phyloP scores from a whole-genome alignment of 1,140 invertebrate species.

The Liolophura sinensis region DNA sequence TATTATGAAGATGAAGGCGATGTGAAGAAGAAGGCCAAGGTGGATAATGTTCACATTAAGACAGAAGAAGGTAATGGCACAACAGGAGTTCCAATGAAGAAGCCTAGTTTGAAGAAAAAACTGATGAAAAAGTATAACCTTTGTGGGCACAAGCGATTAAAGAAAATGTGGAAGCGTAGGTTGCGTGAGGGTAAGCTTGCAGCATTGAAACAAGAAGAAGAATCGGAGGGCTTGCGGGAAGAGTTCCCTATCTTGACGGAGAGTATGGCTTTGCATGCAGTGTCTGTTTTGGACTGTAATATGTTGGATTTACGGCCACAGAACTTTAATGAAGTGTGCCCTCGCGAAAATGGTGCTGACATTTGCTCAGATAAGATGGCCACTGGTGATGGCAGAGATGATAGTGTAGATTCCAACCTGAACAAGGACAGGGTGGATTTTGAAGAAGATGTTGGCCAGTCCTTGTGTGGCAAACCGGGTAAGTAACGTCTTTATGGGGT shows the following conservation, averaged over 20 bases:
- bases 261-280: slow-evolving; percentile 20
- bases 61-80: not conserved
- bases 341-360: too few relatives aligned
- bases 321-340: not conserved
- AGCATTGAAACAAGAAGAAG: not conserved
- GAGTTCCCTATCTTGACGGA: slow-evolving; percentile 8
- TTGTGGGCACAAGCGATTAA: not conserved
- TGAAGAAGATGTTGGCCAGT: too few relatives aligned
- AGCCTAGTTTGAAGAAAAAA: not conserved
- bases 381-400: too few relatives aligned
- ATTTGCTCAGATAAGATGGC: too few relatives aligned
- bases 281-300: slow-evolving; percentile 15
- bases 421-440: too few relatives aligned
- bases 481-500: too few relatives aligned
- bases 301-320: not conserved
- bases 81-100: not conserved
- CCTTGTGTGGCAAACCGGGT: too few relatives aligned
- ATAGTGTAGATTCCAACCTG: too few relatives aligned
- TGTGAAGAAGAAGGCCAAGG: not conserved
- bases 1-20: not conserved
- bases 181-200: not conserved
- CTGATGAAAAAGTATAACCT: not conserved
- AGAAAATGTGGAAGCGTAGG: not conserved
- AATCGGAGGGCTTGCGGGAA: too few relatives aligned
- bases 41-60: not conserved